Evolutionary conservation across 2,888 invertebrate genomes (phyloP), one percentile per base, ranked within the genome.

Genomic region (Eupithecia subumbrata): DNA sequence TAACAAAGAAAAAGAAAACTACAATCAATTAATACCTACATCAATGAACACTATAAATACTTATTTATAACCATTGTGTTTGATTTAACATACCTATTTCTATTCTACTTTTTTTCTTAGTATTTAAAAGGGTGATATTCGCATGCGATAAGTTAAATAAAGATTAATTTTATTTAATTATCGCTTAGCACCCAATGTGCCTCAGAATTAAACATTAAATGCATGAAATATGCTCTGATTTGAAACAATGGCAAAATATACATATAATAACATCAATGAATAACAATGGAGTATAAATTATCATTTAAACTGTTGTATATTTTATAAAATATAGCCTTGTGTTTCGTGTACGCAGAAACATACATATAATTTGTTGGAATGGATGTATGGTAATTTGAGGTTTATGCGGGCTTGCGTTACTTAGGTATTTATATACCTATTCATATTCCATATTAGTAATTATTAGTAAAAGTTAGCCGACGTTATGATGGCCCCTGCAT

Each of bases 261-360:
- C 94, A 95, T 94, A 94, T 94, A 94, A 95, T 94, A 95, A 94
- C 94, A 94, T 94, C 95, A 94, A 94, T 95, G 95, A 95, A 95
- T 95, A 94, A 95, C 95, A 94, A 95, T 94, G 93, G 94, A 88
- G 92, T 93, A 95, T 95, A 94, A 95, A 94, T 94, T 95, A 95
- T 95, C 94, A 94, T 95, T 93, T 94, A 93, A 94, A 94, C 94
- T 93, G 94, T 93, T 92, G 93, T 93, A 92, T 93, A 94, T 94
- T 94, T 94, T 93, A 94, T 93, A 93, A 93, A 92, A 94, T 94
- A 93, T 91, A 90, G 92, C 91, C 89, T 89, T 88, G 90, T 88
- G 90, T 90, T 92, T 89, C 86, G 89, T 90, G 87, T 87, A 86
- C 88, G 90, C 83, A 83, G 81, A 86, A 84, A 85, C 84, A 83